Base-by-base conservation (phyloP, 2,113 vertebrate species). In the Lagopus muta region DNA sequence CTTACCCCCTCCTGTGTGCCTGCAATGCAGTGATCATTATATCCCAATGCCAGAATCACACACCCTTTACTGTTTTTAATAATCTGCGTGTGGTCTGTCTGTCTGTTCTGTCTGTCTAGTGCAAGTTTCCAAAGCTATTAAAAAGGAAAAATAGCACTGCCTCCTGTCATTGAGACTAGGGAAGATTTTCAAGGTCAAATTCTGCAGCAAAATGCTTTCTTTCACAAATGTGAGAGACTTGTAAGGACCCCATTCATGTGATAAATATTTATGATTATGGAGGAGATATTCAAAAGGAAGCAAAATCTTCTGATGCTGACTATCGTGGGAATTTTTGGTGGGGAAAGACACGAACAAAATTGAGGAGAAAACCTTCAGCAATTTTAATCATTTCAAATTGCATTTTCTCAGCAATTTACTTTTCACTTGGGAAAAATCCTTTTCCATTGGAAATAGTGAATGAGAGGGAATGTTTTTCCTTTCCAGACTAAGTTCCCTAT, bases 401-500 rank as follows among this genome's bases (percentile, higher is more conserved):
- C 57, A 74, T 96, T 96, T 96, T 96, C 91, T 96, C 94, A 94
- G 90, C 94, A 95, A 96, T 97, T 97, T 96, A 78, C 69, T 96
- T 96, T 96, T 93, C 96, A 93, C 95, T 94, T 92, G 96, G 95
- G 96, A 87, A 90, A 89, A 96, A 84, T 73, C 24, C 76, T 91
- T 92, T 89, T 94, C 88, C 88, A 93, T 66, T 94, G 84, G 88
- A 97, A 94, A 91, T 52, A 71, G 78, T 67, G 81, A 93, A 82
- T 64, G 65, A 34, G 76, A 92, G 88, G 52, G 62, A 92, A 36
- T 91, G 88, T 94, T 82, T 86, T 91, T 82, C 62, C 64, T 85
- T 83, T 76, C 74, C 73, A 92, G 60, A 30, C 55, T 42, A 86
- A 80, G 48, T 91, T 97, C 74, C 92, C 91, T 94, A 66, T 94